Percentiles rank a stretch among this genome's conserved stretches.
Conservation (phyloP, 2,797 vertebrate genomes). For the Oophaga sylvatica region DNA sequence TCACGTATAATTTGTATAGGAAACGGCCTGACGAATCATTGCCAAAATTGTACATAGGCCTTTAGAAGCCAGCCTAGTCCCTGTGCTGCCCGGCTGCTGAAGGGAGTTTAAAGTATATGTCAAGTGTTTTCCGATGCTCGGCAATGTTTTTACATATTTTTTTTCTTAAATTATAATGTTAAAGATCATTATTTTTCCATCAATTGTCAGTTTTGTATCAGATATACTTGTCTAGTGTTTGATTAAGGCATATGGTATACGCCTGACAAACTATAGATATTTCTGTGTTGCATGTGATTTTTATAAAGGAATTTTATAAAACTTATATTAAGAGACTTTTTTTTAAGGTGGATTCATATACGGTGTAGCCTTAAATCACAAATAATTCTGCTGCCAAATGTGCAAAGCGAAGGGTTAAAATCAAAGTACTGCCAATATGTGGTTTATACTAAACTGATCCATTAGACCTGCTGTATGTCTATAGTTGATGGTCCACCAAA, state of each 20-base stretch:
- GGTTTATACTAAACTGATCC: too few relatives aligned
- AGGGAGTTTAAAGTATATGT: neutral
- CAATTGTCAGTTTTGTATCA: constrained; percentile 54
- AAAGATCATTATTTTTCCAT: constrained; percentile 44
- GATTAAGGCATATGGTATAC: neutral
- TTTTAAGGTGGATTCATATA: neutral
- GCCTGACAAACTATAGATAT: constrained; percentile 41
- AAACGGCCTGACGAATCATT: neutral
- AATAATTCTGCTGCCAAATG: neutral
- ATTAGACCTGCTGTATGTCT: too few relatives aligned
- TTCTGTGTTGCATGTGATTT: constrained; percentile 52
- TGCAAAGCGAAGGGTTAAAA: neutral
- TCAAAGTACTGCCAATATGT: neutral
- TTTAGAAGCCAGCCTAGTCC: neutral
- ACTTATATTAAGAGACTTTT: constrained; percentile 17
- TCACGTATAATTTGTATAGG: neutral
- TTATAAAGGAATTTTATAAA: constrained; percentile 8
- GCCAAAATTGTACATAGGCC: constrained; percentile 4
- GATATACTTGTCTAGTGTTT: constrained; percentile 32
- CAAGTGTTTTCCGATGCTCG: constrained; percentile 16
- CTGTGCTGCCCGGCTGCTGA: neutral
- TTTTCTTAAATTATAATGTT: constrained; percentile 53
- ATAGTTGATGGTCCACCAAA: too few relatives aligned
- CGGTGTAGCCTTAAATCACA: too few relatives aligned
- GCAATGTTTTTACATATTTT: constrained; percentile 41